phyloP scores from a whole-genome alignment of 2,888 invertebrate genomes.

The Sycophila texana region DNA sequence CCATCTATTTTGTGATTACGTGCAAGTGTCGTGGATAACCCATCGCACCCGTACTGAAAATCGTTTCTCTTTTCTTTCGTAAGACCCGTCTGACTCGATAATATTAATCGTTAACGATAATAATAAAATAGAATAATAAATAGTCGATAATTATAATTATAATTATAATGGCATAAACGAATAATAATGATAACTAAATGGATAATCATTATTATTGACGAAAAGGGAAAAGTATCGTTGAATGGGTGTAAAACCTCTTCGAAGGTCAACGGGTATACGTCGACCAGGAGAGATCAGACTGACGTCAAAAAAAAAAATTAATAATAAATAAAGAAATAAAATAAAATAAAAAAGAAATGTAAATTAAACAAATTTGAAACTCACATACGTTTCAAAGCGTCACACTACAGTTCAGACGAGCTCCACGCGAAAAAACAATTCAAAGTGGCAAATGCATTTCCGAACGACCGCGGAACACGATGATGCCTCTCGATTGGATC shows the following conservation, averaged over 20 bases:
- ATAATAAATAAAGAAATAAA: too few species aligned
- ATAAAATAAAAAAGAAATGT: too few species aligned
- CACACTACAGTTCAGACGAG: conserved; percentile 53
- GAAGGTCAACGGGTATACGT: conserved; percentile 35
- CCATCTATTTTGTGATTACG: background rate
- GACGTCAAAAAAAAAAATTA: conserved; percentile 60
- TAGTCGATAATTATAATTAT: background rate
- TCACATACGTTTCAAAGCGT: conserved; percentile 69
- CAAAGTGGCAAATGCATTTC: background rate
- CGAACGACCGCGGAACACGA: conserved; percentile 16
- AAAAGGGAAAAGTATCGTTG: conserved; percentile 10
- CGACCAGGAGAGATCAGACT: conserved; percentile 74
- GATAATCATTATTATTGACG: conserved; percentile 24
- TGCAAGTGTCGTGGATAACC: background rate
- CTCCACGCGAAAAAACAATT: conserved; percentile 56
- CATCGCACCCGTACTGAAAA: conserved; percentile 15
- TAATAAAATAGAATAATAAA: conserved; percentile 4
- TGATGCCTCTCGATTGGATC: conserved; percentile 23
- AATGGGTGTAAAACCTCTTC: conserved; percentile 28
- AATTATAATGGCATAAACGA: background rate
- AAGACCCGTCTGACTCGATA: background rate
- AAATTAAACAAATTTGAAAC: too few species aligned
- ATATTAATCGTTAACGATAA: conserved; percentile 26
- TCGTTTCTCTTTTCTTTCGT: conserved; percentile 14
- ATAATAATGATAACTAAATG: conserved; percentile 17